Percentiles rank a stretch among this genome's conserved stretches.
phyloP scores from a whole-genome alignment of 2,113 vertebrate species.

The zebrafish (Danio rerio) region GRCz12tu NC_133191.1:45015001-45015500 shows the following conservation, averaged over 20 bases:
- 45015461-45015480: background rate
- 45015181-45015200: slow-evolving; percentile 4
- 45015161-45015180: slow-evolving; percentile 31
- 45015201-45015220: slow-evolving; percentile 11
- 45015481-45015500: slow-evolving; percentile 8
- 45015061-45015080: background rate
- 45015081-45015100: background rate
- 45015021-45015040: background rate
- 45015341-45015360: slow-evolving; percentile 36
- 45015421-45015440: slow-evolving; percentile 31
- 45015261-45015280: background rate
- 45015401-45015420: slow-evolving; percentile 32
- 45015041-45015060: background rate
- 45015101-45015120: background rate
- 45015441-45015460: slow-evolving; percentile 20
- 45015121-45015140: background rate
- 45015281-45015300: slow-evolving; percentile 37
- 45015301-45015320: slow-evolving; percentile 7
- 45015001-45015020: background rate
- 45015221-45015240: slow-evolving; percentile 21
- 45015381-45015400: slow-evolving; percentile 46
- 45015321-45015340: slow-evolving; percentile 25
- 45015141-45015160: slow-evolving; percentile 9
- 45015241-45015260: slow-evolving; percentile 28
- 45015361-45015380: slow-evolving; percentile 36